Evolutionary conservation across 2,797 vertebrate species (phyloP), one percentile per base, ranked within the genome.

Genomic region (Meda fulgida): DNA sequence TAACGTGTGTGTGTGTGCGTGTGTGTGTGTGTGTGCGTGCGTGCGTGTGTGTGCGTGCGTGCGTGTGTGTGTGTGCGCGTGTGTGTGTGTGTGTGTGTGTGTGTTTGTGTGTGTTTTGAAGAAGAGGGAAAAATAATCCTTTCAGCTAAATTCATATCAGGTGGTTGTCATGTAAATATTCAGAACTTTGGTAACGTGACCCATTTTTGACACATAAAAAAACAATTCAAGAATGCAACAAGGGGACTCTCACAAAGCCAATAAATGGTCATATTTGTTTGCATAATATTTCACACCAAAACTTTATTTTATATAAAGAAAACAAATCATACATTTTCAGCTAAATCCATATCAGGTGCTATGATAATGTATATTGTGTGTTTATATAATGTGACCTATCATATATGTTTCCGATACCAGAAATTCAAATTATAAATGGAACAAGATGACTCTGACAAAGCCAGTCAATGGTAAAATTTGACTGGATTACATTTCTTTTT

Each of bases 1-100:
- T 95, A 84, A 78, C 3, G 1, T 58, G 36, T 66, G 16, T 40
- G 4, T 58, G 55, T 69, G 71, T 48, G 76, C 75, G 53, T 60
- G 36, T 81, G 78, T 84, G n/a, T n/a, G n/a, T n/a, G n/a, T n/a
- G n/a, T n/a, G n/a, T n/a, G n/a, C n/a, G n/a, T n/a, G n/a, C n/a
- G n/a, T n/a, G n/a, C n/a, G n/a, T n/a, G n/a, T n/a, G n/a, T n/a
- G n/a, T n/a, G n/a, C n/a, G n/a, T n/a, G n/a, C n/a, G n/a, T n/a
- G n/a, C n/a, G n/a, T n/a, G n/a, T n/a, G n/a, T n/a, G n/a, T n/a
- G n/a, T n/a, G n/a, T n/a, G n/a, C n/a, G n/a, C n/a, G n/a, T n/a
- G n/a, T n/a, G n/a, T n/a, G n/a, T n/a, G n/a, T n/a, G n/a, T n/a
- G n/a, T n/a, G n/a, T n/a, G n/a, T n/a, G n/a, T n/a, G n/a, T n/a